Evolutionary conservation across 2,797 vertebrate species (phyloP).

Genomic region (Silurus lanzhouensis): DNA sequence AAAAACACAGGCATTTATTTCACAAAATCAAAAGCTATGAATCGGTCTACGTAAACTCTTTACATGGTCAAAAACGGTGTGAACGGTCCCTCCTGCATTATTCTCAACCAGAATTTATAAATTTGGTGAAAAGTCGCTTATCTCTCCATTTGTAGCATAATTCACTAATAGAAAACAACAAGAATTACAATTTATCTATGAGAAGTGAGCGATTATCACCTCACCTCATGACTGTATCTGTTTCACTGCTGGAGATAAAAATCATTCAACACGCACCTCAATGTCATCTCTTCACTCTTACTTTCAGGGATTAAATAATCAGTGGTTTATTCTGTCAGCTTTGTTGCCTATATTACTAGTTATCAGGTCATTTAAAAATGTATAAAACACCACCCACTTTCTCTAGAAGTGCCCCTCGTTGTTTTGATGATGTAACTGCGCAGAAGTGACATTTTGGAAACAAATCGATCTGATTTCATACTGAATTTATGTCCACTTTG

Average conservation of each 20-base stretch:
- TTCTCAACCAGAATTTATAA: not conserved
- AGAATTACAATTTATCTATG: not conserved
- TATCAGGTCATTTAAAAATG: not conserved
- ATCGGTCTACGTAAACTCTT: not conserved
- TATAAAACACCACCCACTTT: not conserved
- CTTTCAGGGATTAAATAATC: not conserved
- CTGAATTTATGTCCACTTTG: not conserved
- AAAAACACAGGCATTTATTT: not conserved
- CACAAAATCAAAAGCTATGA: not conserved
- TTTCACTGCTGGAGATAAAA: not conserved
- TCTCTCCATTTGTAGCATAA: too few relatives aligned
- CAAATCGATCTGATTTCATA: not conserved
- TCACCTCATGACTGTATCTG: not conserved
- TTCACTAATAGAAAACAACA: not conserved
- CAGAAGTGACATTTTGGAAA: not conserved
- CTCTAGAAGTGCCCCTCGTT: not conserved
- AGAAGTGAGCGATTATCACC: not conserved
- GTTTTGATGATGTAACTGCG: not conserved
- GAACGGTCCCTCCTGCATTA: too few relatives aligned
- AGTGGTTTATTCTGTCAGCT: not conserved
- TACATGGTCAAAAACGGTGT: not conserved
- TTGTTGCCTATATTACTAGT: not conserved
- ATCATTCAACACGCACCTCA: not conserved
- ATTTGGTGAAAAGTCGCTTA: not conserved
- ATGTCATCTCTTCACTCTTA: too few relatives aligned